phyloP scores from a whole-genome alignment of 2,113 vertebrate genomes.

The Lonchura striata region DNA sequence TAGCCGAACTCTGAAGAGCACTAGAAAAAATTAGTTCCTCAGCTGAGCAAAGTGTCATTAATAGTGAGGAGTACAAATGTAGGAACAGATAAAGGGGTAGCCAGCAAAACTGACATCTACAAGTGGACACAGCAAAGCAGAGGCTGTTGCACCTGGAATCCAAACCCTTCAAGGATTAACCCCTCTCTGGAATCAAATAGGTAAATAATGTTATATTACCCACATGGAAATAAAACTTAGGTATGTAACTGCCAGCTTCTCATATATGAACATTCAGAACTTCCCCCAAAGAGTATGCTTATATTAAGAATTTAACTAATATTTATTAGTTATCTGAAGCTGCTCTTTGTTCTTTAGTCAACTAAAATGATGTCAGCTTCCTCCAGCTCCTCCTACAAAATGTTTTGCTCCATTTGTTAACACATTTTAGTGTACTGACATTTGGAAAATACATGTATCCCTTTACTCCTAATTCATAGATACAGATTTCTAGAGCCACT shows the following conservation, averaged over 20 bases:
- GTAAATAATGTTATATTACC: not conserved
- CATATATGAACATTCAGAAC: not conserved
- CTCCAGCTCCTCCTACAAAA: not conserved
- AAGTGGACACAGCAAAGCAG: not conserved
- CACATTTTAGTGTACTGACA: not conserved
- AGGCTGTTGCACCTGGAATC: not conserved
- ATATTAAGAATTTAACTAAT: not conserved
- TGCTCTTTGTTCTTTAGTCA: constrained; percentile 1
- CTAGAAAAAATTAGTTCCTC: not conserved
- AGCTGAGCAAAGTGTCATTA: not conserved
- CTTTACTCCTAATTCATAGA: not conserved
- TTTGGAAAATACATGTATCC: not conserved
- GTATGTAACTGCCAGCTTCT: not conserved
- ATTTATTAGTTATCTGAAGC: not conserved
- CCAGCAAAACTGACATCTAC: not conserved
- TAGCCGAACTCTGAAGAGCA: not conserved
- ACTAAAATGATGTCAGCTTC: not conserved
- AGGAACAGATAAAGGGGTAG: not conserved
- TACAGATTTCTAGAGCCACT: not conserved
- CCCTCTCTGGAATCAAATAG: not conserved
- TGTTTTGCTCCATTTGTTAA: not conserved
- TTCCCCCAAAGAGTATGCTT: not conserved
- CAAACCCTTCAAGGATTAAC: not conserved
- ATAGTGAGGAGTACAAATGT: not conserved
- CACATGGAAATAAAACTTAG: not conserved